Evolutionary conservation across 2,888 invertebrate species (phyloP), one percentile per base, ranked within the genome.

Genomic region (Drosophila picticornis): DNA sequence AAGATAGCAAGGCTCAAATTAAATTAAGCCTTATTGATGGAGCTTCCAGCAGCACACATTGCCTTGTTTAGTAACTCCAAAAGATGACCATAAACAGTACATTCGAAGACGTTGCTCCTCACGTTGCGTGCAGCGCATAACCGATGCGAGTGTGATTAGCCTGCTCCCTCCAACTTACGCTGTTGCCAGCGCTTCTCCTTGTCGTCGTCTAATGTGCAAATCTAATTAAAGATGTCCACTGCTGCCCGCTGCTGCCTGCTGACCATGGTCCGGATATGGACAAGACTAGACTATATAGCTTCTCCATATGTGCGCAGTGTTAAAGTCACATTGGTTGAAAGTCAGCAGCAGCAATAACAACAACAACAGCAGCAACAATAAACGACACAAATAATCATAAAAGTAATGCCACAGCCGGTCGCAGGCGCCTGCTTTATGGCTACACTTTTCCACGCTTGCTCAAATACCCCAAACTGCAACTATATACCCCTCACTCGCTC

Each of bases 321-420:
- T 76, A 65, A 70, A 84, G 84, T 72, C 73, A 68, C 71, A 75
- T 72, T 74, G 59, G 59, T 62, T 59, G 52, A 48, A 61, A 72
- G 68, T 55, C 74, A 61, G 56, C 71, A 57, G 27, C 90, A 91
- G 82, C 83, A 83, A 84, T 88, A 85, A 16, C 46, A 50, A 27
- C 10, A 38, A 34, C 22, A 65, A 27, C 34, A 65, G 13, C 52
- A 38, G 25, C 36, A 67, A 27, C 43, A 77, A 89, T 83, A 91
- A 91, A 83, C 82, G 83, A 84, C 90, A 88, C 91, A 92, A 92
- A 92, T 92, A 91, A 91, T 92, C 92, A 91, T 91, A 91, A 92
- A 91, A 91, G 82, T 90, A 88, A 88, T 88, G 73, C 86, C 86
- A 75, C 77, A 88, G 89, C 76, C 82, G 72, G 68, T 74, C 74